These are phyloP conservation scores for Drosophila tsacasi DNA, from an alignment of 1,140 invertebrate species.

Conservation along the genomic window DNA sequence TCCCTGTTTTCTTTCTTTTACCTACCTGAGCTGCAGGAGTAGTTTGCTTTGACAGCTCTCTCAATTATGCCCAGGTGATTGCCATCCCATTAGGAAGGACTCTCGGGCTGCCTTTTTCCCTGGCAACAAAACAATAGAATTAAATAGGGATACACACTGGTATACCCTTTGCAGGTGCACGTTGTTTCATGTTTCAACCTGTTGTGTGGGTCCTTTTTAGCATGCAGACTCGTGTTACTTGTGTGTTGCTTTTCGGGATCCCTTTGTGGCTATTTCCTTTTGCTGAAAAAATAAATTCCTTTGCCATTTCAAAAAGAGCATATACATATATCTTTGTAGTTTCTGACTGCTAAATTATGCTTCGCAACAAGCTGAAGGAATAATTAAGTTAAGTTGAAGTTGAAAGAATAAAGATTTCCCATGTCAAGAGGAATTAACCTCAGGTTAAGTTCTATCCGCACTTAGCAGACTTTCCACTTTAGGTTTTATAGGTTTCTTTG, in stretches of 20 bases:
- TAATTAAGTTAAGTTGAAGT: slow-evolving; percentile 13
- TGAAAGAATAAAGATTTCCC: slow-evolving; percentile 12
- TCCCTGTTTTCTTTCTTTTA: slow-evolving; percentile 17
- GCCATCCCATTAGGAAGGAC: slow-evolving; percentile 28
- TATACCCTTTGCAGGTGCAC: slow-evolving; percentile 32
- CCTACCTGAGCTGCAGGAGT: slow-evolving; percentile 39
- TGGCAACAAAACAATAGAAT: slow-evolving; percentile 60
- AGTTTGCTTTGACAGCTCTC: slow-evolving; percentile 59
- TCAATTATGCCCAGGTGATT: slow-evolving; percentile 61
- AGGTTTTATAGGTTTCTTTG: slow-evolving; percentile 16
- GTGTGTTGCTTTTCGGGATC: slow-evolving; percentile 49
- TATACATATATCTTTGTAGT: not conserved
- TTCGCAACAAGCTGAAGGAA: slow-evolving; percentile 4
- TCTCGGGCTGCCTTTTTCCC: not conserved
- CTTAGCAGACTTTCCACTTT: slow-evolving; percentile 22
- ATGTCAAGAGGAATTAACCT: slow-evolving; percentile 33
- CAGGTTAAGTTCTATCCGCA: slow-evolving; percentile 15
- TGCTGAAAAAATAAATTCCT: slow-evolving; percentile 45
- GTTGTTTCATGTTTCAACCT: slow-evolving; percentile 71
- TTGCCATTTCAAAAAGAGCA: slow-evolving; percentile 34
- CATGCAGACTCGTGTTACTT: slow-evolving; percentile 28
- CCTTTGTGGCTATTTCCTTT: slow-evolving; percentile 15
- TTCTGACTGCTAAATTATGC: slow-evolving; percentile 30
- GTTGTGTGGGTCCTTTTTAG: slow-evolving; percentile 48
- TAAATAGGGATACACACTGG: slow-evolving; percentile 37